phyloP scores from a whole-genome alignment of 2,888 invertebrate species.

The Alcis repandata region DNA sequence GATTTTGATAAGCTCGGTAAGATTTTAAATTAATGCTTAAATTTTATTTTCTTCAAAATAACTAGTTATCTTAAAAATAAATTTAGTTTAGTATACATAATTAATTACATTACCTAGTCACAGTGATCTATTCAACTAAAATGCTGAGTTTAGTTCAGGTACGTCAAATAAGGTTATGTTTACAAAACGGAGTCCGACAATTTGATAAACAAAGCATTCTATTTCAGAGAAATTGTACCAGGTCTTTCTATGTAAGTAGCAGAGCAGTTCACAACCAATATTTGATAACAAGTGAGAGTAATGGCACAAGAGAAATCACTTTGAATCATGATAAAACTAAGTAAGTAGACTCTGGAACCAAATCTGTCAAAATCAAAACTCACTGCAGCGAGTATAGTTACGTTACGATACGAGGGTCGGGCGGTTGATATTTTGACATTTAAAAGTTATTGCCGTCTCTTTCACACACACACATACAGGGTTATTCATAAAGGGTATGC shows the following conservation, averaged over 20 bases:
- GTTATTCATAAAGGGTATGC: too few relatives aligned
- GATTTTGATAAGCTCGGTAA: background rate
- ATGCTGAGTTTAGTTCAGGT: conserved; percentile 60
- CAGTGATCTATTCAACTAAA: background rate
- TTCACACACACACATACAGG: too few relatives aligned
- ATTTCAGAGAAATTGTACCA: conserved; percentile 60
- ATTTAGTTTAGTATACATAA: too few relatives aligned
- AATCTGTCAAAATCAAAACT: background rate
- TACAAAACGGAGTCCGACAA: conserved; percentile 9
- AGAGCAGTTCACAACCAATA: conserved; percentile 68
- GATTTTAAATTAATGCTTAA: too few relatives aligned
- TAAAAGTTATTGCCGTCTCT: background rate
- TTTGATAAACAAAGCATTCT: background rate
- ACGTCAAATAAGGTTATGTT: conserved; percentile 44
- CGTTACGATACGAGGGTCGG: too few relatives aligned
- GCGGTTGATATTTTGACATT: background rate
- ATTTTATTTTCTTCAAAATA: too few relatives aligned
- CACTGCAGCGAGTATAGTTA: too few relatives aligned
- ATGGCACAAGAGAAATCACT: conserved; percentile 86
- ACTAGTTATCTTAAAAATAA: too few relatives aligned
- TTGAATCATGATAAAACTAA: conserved; percentile 88
- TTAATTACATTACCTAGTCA: too few relatives aligned
- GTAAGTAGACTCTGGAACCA: conserved; percentile 64
- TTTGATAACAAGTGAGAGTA: conserved; percentile 67
- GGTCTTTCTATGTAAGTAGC: conserved; percentile 49